Base-by-base conservation (phyloP, 2,888 invertebrate species). In the Ochropacha duplaris region DNA sequence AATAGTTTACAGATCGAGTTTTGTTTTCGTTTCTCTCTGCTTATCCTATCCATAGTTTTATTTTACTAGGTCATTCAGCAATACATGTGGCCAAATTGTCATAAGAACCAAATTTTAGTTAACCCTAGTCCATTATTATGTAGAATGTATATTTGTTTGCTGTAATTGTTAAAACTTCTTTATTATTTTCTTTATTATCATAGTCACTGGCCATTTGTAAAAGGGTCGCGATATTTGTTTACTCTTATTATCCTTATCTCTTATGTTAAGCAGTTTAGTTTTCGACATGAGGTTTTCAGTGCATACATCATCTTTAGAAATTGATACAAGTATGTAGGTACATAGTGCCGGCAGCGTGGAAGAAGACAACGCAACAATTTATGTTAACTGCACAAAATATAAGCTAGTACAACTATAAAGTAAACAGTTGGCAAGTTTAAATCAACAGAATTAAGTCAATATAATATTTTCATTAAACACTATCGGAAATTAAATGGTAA, bases 71-170 rank as follows among this genome's bases (percentile, higher is more conserved):
- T 58, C 66, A 50, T 28, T 54, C 57, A 55, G 63, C 54, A 69
- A 64, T 61, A 65, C 72, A 70, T 69, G 68, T 34, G 74, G 75
- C 74, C 74, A 75, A 74, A 72, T 61, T 67, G 63, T 69, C 66
- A 31, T 31, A 2, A 2, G 65, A 69, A 72, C 66, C 72, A 72
- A 72, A 71, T 72, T 64, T 73, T 76, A 74, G 78, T 77, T 67
- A 78, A 73, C 68, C 79, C 83, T 84, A 84, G 85, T 86, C 81
- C 12, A 61, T 65, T 65, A 61, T 72, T 68, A 63, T 70, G 76
- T 78, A 76, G 72, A 71, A 68, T 74, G 67, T 75, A 74, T 71
- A 72, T 73, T 79, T 67, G 64, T 72, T 62, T 59, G 64, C 66
- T 57, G n/a, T 36, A n/a, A 19, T n/a, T 44, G 58, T 65, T 57